Base-by-base conservation (phyloP, 2,113 vertebrate genomes). In the Seriola dumerili region DNA sequence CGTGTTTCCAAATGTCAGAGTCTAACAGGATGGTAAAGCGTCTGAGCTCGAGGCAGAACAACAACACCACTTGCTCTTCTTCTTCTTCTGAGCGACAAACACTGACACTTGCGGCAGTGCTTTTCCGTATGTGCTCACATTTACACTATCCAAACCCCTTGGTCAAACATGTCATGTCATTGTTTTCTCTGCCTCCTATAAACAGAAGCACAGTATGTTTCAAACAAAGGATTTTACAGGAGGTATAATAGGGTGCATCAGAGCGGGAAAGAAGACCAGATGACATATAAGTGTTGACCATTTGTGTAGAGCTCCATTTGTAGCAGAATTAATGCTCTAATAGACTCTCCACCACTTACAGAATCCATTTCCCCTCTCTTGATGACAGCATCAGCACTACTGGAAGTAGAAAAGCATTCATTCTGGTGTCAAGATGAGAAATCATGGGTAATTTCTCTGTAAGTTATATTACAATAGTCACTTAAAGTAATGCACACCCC, bases 401-500 rank as follows among this genome's bases (percentile, higher is more conserved):
- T 82, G 86, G 81, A 87, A 91, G 90, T 80, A 80, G 86, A 69
- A 86, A 83, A 78, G 88, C 93, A 80, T 93, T 90, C 83, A 84
- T 92, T 92, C 80, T 54, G 61, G 72, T 90, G 91, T 92, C 89
- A 92, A 57, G 81, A 86, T 85, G 81, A 92, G 87, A 85, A 92
- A 90, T 88, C 80, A 70, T 19, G 63, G 80, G 89, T 86, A 84
- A 93, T 94, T 94, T 90, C 88, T 92, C 90, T 85, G 64, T 54
- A 87, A 89, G 86, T 92, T 94, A 94, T 89, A 93, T 93, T 92
- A 92, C 93, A 93, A 91, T 91, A 90, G 86, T 93, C 88, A 92
- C 92, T 94, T 93, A 86, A 86, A 89, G 87, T 92, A 94, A 94
- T 94, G 88, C 86, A 82, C 78, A 70, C 84, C 80, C 48, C 81